Conservation (phyloP, 2,888 invertebrate species). For the Slavum lentiscoides region DNA sequence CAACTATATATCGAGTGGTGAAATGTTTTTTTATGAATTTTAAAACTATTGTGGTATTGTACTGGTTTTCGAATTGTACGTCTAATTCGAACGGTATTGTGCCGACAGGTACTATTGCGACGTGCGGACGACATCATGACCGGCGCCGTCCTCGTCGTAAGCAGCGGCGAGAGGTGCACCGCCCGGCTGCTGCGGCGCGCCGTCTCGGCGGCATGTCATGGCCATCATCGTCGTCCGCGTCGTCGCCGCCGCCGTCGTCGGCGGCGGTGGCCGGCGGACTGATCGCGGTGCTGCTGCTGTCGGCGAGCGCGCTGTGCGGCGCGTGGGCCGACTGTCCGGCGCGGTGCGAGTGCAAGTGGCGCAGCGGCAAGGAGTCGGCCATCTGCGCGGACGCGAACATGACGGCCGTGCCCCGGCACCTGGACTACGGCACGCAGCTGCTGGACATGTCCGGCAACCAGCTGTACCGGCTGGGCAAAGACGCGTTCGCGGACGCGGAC, state of each 20-base stretch:
- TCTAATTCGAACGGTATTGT: neutral
- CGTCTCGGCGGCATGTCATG: conserved; percentile 59
- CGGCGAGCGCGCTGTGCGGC: conserved; percentile 58
- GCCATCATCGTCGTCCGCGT: conserved; percentile 68
- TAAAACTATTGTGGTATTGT: too few species aligned
- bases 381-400: conserved; percentile 77
- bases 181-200: conserved; percentile 60
- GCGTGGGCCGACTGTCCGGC: conserved; percentile 65
- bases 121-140: conserved; percentile 26
- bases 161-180: conserved; percentile 70
- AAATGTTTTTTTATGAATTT: too few species aligned
- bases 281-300: conserved; percentile 58
- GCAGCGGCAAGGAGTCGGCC: conserved; percentile 82
- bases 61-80: too few species aligned
- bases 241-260: conserved; percentile 67
- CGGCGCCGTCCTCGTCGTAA: conserved; percentile 68
- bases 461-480: conserved; percentile 69
- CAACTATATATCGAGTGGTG: too few species aligned
- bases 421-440: conserved; percentile 78
- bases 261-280: conserved; percentile 68
- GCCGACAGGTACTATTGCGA: conserved; percentile 18
- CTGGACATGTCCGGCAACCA: conserved; percentile 78
- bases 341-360: conserved; percentile 86
- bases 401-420: conserved; percentile 71
- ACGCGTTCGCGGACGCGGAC: conserved; percentile 75